These are phyloP conservation scores for Paracentrotus lividus DNA, from an alignment of 53 echinoderm and acorn worm species.

Conservation along the genomic window DNA sequence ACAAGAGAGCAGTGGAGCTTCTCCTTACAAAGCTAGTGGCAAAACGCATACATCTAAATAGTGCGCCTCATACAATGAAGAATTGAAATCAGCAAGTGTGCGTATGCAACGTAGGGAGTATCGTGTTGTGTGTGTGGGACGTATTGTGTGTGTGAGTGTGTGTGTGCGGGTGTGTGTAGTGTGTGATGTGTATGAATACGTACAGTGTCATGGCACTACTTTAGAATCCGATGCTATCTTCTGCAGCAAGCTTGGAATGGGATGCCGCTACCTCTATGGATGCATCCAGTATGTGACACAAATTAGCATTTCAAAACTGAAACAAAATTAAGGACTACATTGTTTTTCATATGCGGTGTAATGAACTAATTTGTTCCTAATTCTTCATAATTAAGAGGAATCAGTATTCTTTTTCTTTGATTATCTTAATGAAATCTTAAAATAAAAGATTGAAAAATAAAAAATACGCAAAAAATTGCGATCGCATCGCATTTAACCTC, in stretches of 20 bases:
- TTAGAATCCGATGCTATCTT: constrained; percentile 10
- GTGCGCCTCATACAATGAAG: constrained; percentile 22
- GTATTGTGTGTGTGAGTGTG: neutral
- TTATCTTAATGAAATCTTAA: neutral
- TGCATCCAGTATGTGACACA: neutral
- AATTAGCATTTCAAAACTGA: neutral
- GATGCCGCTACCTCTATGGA: neutral
- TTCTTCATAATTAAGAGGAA: neutral
- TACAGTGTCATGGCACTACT: neutral
- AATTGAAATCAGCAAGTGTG: constrained; percentile 59
- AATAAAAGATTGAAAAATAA: too few species aligned
- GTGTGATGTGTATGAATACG: neutral
- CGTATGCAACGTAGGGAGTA: constrained; percentile 19
- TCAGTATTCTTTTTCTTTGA: neutral
- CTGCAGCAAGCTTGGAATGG: neutral
- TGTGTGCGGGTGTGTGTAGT: neutral
- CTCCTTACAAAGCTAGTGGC: constrained; percentile 16
- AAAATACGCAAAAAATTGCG: too few species aligned
- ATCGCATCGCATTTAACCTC: too few species aligned
- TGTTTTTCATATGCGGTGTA: neutral
- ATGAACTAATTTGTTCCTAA: neutral
- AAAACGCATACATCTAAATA: constrained; percentile 39
- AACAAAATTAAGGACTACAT: neutral
- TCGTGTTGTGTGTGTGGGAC: neutral
- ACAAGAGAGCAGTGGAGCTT: constrained; percentile 29